phyloP scores from a whole-genome alignment of 2,888 invertebrate species.

The Adineta ricciae region DNA sequence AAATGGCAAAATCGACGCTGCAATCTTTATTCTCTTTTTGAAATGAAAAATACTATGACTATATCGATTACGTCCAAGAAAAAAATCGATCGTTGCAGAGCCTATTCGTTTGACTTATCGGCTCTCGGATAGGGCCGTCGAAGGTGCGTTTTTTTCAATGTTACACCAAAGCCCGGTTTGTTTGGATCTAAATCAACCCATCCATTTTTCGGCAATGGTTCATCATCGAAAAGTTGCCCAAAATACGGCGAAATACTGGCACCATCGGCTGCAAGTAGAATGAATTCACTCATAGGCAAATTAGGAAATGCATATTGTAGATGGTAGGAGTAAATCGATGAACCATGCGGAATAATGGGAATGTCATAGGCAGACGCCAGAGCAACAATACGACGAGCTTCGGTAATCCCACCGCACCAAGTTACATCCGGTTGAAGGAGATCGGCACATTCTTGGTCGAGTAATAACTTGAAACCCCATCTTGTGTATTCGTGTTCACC shows the following conservation, averaged over 20 bases:
- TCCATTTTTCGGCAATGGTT: conserved; percentile 43
- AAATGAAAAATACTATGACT: too few species aligned
- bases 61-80: too few species aligned
- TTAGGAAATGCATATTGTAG: conserved; percentile 45
- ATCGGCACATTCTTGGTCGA: conserved; percentile 42
- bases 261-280: conserved; percentile 42
- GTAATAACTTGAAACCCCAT: conserved; percentile 43
- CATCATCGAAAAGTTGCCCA: conserved; percentile 44
- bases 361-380: conserved; percentile 44
- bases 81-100: too few species aligned
- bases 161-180: conserved; percentile 44
- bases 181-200: conserved; percentile 43
- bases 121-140: conserved; percentile 39
- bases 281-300: conserved; percentile 45
- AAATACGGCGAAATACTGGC: conserved; percentile 44
- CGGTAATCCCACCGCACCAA: conserved; percentile 47
- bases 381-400: conserved; percentile 43
- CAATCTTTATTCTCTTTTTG: too few species aligned
- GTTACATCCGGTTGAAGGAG: conserved; percentile 46
- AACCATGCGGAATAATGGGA: conserved; percentile 44
- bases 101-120: background rate
- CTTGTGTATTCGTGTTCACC: conserved; percentile 46
- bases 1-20: too few species aligned
- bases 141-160: conserved; percentile 39
- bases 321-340: conserved; percentile 46